Evolutionary conservation across 2,797 vertebrate genomes (phyloP).

Genomic region (Sebastes oblongus): DNA sequence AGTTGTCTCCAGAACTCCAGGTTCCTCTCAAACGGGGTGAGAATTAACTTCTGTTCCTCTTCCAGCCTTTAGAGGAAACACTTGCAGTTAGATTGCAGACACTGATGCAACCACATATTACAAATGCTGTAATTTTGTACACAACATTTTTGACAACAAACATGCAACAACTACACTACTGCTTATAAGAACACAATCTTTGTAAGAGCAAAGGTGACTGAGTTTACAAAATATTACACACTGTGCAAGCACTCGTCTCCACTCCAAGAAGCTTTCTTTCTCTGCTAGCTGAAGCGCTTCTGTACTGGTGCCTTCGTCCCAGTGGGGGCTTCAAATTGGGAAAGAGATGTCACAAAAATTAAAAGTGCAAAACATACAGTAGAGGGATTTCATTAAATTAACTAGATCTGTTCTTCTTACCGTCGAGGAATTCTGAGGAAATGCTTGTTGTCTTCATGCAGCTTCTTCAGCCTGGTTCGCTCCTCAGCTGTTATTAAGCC

Average conservation of each 20-base stretch:
- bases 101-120: not conserved
- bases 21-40: conserved; percentile 97
- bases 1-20: conserved; percentile 98
- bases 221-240: conserved; percentile 68
- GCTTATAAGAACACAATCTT: not conserved
- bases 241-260: conserved; percentile 92
- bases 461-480: conserved; percentile 81
- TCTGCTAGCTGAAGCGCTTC: conserved; percentile 89
- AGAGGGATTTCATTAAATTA: accelerated
- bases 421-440: conserved; percentile 92
- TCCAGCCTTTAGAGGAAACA: conserved; percentile 84
- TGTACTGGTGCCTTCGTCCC: conserved; percentile 90
- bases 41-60: conserved; percentile 92
- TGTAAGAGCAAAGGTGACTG: not conserved
- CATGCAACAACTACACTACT: not conserved
- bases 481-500: conserved; percentile 89
- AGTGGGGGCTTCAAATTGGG: conserved; percentile 82
- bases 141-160: not conserved
- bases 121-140: not conserved
- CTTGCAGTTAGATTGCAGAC: not conserved
- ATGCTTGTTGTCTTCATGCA: conserved; percentile 90
- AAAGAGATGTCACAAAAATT: conserved; percentile 7
- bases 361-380: not conserved
- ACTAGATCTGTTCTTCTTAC: conserved; percentile 53
- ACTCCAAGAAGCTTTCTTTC: conserved; percentile 91